These are phyloP conservation scores for Lithophane socia DNA, from an alignment of 2,888 invertebrate genomes.

Conservation along the genomic window DNA sequence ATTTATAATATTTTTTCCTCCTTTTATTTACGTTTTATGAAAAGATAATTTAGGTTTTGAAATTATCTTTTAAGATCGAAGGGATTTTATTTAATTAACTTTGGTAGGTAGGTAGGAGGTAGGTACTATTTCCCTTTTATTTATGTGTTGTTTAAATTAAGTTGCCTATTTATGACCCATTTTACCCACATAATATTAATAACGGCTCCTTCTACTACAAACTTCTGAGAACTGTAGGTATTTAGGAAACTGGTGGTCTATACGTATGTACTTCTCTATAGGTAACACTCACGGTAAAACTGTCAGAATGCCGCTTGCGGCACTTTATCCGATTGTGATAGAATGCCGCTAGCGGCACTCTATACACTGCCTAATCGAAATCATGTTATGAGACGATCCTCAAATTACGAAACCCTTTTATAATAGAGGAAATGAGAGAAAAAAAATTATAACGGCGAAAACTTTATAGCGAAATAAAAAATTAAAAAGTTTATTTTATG, in stretches of 20 bases:
- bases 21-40: conserved; percentile 2
- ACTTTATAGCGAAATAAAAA: conserved; percentile 9
- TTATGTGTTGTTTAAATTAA: not conserved
- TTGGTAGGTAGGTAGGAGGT: not conserved
- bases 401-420: not conserved
- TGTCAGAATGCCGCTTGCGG: too few relatives aligned
- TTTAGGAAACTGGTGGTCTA: not conserved
- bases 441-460: not conserved
- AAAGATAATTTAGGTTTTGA: not conserved
- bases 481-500: not conserved
- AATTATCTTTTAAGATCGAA: not conserved
- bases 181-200: not conserved
- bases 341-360: too few relatives aligned
- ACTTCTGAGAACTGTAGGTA: too few relatives aligned
- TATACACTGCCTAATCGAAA: not conserved
- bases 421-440: conserved; percentile 6
- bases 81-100: conserved; percentile 7
- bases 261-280: not conserved
- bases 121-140: not conserved
- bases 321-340: too few relatives aligned
- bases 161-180: too few relatives aligned
- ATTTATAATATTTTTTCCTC: not conserved
- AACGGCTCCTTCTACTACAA: not conserved
- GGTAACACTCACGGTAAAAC: too few relatives aligned
- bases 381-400: not conserved